Conservation (phyloP, 2,113 vertebrate species). For the Anthoscopus minutus region DNA sequence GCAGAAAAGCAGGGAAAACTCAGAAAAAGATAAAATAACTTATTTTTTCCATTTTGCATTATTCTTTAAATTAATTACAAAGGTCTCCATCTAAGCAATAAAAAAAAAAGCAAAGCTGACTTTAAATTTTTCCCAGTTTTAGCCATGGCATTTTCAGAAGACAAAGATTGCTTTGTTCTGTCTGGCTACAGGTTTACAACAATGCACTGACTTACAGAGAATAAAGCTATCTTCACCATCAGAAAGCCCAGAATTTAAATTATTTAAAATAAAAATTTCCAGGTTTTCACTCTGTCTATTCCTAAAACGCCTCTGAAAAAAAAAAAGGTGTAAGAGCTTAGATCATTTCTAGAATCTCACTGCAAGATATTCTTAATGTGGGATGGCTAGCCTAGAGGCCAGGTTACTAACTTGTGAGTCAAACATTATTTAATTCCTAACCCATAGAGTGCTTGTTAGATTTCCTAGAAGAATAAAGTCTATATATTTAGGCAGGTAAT, state of each 20-base stretch:
- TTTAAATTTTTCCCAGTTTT: not conserved
- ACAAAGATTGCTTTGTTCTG: not conserved
- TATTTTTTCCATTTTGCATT: not conserved
- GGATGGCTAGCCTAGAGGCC: not conserved
- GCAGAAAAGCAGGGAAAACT: not conserved
- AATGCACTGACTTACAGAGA: not conserved
- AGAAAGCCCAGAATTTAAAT: not conserved
- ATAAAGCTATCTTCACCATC: not conserved
- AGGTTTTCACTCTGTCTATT: not conserved
- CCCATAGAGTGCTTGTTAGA: not conserved
- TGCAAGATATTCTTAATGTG: not conserved
- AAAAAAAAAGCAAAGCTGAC: not conserved
- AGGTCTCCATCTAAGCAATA: not conserved
- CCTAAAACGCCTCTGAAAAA: not conserved
- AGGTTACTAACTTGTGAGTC: not conserved
- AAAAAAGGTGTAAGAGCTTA: not conserved
- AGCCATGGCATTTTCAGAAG: not conserved
- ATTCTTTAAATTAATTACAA: not conserved
- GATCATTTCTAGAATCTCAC: not conserved
- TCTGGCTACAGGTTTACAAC: not conserved
- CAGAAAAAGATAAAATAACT: not conserved
- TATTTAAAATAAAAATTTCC: not conserved
- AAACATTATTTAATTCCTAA: not conserved
- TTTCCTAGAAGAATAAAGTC: not conserved
- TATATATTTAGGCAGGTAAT: not conserved